phyloP scores from a whole-genome alignment of 2,888 invertebrate genomes.

The Orthonevra nobilis region DNA sequence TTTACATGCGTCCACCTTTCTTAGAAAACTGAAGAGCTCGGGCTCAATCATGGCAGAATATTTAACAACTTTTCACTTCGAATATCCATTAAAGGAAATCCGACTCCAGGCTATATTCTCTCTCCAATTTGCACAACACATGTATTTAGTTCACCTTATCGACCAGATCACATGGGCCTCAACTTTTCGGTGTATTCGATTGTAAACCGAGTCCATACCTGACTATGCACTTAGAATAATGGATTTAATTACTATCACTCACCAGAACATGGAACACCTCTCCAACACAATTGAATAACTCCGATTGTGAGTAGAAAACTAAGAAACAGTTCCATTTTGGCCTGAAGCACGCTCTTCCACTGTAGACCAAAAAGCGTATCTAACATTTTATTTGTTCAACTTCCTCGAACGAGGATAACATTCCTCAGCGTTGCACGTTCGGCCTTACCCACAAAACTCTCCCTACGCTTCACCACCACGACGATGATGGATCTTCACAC shows the following conservation, averaged over 20 bases:
- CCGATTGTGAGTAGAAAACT: conserved; percentile 1
- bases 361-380: conserved; percentile 32
- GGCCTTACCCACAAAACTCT: neutral
- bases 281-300: conserved; percentile 47
- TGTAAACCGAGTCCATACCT: conserved; percentile 55
- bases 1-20: too few species aligned
- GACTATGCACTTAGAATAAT: conserved; percentile 70
- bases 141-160: too few species aligned
- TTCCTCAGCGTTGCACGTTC: neutral
- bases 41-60: too few species aligned
- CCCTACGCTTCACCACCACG: too few species aligned
- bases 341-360: conserved; percentile 37
- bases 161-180: too few species aligned
- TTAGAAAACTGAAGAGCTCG: too few species aligned
- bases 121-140: too few species aligned
- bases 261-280: conserved; percentile 28
- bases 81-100: too few species aligned
- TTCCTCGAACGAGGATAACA: conserved; percentile 52
- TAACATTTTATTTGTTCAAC: conserved; percentile 53
- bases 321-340: conserved; percentile 44
- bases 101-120: too few species aligned
- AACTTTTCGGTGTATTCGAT: too few species aligned
- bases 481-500: conserved; percentile 57
- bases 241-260: conserved; percentile 68
- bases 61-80: too few species aligned